Evolutionary conservation across 2,888 invertebrate genomes (phyloP).

Genomic region (Bombylius discolor): DNA sequence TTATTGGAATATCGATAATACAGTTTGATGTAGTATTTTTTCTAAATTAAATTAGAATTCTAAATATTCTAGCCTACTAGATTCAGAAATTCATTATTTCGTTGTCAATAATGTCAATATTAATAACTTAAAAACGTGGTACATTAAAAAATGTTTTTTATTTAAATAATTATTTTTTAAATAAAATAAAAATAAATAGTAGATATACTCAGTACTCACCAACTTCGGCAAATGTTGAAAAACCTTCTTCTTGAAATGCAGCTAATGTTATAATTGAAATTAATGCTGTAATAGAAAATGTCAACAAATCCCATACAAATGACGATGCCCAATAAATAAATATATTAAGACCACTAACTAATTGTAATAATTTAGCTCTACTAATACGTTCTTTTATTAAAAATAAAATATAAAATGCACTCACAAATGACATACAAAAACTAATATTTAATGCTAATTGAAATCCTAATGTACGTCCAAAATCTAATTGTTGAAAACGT

Average conservation of each 20-base stretch:
- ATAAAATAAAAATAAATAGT: not conserved
- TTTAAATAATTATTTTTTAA: too few species aligned
- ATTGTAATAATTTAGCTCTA: constrained; percentile 62
- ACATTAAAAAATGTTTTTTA: too few species aligned
- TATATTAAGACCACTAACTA: constrained; percentile 59
- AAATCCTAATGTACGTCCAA: constrained; percentile 39
- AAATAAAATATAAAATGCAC: constrained; percentile 49
- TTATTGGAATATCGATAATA: too few species aligned
- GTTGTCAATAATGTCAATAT: too few species aligned
- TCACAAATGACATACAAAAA: constrained; percentile 64
- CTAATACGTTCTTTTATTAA: constrained; percentile 51
- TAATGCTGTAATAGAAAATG: constrained; percentile 54
- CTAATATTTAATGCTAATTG: constrained; percentile 57
- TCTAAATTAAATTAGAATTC: too few species aligned
- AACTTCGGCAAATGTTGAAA: constrained; percentile 20
- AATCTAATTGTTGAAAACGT: not conserved
- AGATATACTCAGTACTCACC: constrained; percentile 23
- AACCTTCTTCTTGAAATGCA: constrained; percentile 52
- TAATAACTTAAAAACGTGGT: too few species aligned
- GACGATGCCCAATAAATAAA: constrained; percentile 58
- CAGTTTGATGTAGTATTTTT: too few species aligned
- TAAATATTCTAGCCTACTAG: too few species aligned
- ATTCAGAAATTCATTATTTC: too few species aligned
- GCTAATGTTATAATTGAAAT: constrained; percentile 48
- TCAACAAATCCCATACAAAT: constrained; percentile 41